These are phyloP conservation scores for Pygoscelis adeliae DNA, from an alignment of 2,113 vertebrate genomes.

Conservation along the genomic window DNA sequence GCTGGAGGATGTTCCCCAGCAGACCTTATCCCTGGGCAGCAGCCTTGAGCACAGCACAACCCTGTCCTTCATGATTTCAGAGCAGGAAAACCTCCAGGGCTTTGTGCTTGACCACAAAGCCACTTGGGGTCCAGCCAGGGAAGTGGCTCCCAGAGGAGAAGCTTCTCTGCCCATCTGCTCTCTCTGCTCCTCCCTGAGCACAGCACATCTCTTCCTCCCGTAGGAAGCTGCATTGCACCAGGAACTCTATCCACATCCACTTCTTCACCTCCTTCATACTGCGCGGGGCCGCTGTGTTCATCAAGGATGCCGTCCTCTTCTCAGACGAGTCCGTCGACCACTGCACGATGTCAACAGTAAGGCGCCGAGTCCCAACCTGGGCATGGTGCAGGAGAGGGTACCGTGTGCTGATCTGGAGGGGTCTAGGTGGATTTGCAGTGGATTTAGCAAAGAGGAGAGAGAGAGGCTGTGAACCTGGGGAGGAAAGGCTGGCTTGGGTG, in stretches of 20 bases:
- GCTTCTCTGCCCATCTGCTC: neutral
- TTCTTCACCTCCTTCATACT: constrained; percentile 87
- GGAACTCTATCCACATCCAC: constrained; percentile 90
- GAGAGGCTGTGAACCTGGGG: neutral
- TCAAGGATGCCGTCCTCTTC: constrained; percentile 85
- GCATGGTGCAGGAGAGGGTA: neutral
- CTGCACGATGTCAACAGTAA: constrained; percentile 85
- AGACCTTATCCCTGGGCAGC: neutral
- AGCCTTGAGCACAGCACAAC: neutral
- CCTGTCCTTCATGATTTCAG: neutral
- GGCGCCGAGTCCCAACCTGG: neutral
- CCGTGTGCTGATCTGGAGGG: neutral
- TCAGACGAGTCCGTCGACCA: constrained; percentile 81
- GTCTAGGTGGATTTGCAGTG: neutral
- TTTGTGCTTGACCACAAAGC: neutral
- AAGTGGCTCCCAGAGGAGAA: neutral
- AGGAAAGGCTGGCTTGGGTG: neutral
- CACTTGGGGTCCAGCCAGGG: neutral
- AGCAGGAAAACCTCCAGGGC: neutral
- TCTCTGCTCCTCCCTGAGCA: neutral
- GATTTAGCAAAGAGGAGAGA: neutral
- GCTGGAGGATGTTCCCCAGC: neutral
- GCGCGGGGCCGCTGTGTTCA: constrained; percentile 81
- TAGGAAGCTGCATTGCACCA: constrained; percentile 89
- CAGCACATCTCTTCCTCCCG: neutral